Percentiles rank a stretch among this genome's conserved stretches.
phyloP scores from a whole-genome alignment of 2,113 vertebrate genomes.

The Halcyon senegalensis region DNA sequence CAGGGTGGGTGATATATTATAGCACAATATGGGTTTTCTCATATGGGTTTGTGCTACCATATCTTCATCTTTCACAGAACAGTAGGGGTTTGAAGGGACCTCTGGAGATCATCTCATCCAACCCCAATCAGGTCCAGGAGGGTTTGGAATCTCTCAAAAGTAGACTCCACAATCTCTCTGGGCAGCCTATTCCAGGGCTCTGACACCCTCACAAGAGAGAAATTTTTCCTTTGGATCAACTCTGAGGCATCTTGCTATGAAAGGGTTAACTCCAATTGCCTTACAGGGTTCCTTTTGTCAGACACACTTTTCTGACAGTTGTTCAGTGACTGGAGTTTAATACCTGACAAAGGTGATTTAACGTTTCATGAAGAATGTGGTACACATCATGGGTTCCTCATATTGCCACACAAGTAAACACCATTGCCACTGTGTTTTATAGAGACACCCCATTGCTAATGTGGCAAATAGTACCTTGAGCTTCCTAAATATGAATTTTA shows the following conservation, averaged over 20 bases:
- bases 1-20: neutral
- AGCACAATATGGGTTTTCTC: neutral
- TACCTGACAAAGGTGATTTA: neutral
- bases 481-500: neutral
- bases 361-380: neutral
- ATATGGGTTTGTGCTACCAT: neutral
- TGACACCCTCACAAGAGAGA: neutral
- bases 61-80: neutral
- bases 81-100: neutral
- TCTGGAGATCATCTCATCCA: neutral
- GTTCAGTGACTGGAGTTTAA: neutral
- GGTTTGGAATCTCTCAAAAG: neutral
- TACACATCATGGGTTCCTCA: neutral
- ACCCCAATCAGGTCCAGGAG: neutral
- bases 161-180: neutral
- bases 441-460: neutral
- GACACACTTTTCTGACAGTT: neutral
- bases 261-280: neutral
- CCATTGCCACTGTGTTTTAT: neutral
- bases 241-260: neutral
- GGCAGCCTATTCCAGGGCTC: neutral
- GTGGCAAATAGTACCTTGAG: neutral
- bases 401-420: neutral
- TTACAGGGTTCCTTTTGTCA: neutral
- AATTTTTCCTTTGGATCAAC: neutral